Evolutionary conservation across 2,113 vertebrate genomes (phyloP).

Genomic region (Serilophus lunatus): DNA sequence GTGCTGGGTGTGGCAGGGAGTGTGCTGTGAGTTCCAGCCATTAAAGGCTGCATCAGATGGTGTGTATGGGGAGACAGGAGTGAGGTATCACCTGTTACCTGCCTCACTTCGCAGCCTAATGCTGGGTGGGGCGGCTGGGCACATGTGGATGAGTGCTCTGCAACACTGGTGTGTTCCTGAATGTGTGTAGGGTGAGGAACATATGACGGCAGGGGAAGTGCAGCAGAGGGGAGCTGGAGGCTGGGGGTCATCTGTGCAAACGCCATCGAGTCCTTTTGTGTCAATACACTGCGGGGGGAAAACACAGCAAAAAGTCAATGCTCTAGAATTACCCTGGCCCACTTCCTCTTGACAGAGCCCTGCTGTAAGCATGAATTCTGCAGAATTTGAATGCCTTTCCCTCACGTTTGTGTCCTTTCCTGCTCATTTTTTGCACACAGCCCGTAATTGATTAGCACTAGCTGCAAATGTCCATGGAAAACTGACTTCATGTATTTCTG

Average conservation of each 20-base stretch:
- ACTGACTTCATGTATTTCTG: background rate
- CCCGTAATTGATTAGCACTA: background rate
- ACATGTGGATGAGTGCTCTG: fast-evolving
- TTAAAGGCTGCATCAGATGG: background rate
- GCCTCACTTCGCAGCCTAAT: background rate
- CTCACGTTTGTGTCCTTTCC: background rate
- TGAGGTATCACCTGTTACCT: no score
- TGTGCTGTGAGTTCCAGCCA: fast-evolving
- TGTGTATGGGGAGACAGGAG: background rate
- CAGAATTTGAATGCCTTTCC: background rate
- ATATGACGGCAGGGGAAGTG: background rate
- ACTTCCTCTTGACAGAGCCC: background rate
- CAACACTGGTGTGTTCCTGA: background rate
- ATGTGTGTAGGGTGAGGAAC: fast-evolving
- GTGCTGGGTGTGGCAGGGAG: background rate
- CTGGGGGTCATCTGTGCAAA: background rate
- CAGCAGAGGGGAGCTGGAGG: background rate
- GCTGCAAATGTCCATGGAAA: background rate
- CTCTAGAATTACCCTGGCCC: background rate
- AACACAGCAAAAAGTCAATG: background rate
- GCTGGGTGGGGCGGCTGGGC: fast-evolving
- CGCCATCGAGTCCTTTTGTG: fast-evolving
- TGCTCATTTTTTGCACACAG: background rate
- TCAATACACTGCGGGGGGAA: fast-evolving
- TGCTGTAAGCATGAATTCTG: background rate